Evolutionary conservation across 2,888 invertebrate species (phyloP), one percentile per base, ranked within the genome.

Genomic region (Chelonus formosanus): DNA sequence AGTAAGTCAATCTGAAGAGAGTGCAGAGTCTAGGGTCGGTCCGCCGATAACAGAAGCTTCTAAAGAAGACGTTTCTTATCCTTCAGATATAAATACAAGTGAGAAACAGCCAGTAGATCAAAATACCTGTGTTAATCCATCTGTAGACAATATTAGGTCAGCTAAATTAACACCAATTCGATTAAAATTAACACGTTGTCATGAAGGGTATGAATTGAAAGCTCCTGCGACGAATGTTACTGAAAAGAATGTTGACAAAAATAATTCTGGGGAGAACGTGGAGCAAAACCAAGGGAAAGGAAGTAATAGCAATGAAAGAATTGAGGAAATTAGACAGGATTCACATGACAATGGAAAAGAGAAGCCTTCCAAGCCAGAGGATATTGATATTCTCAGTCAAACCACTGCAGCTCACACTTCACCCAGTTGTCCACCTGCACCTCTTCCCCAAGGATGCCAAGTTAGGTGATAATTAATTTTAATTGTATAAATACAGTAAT

Each of bases 401-500:
- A 65, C 71, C 59, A 70, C 70, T 52, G 48, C 70, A 59, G 68
- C 73, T 63, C 71, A 71, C 67, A 71, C 76, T 73, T 78, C 83
- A 66, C 73, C 84, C 66, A 76, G 79, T 69, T 84, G 84, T 79
- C 83, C 86, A 74, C 84, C 89, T 71, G 87, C 90, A 81, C 87
- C 90, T 81, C 87, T 90, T 78, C 91, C 89, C 84, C 91, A 92
- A 88, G 92, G 92, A 87, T 92, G 92, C 86, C 92, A 92, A 89
- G 93, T 93, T 89, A 93, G 93, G 90, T 93, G 93, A 94, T 93
- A 91, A 85, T 82, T 82, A 84, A 93, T 92, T 90, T 85, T 82
- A 82, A 80, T 82, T 81, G 82, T 81, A 78, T 80, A 78, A 73
- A 77, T 77, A 77, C 73, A 73, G 73, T 77, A 76, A 77, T 75